Evolutionary conservation across 2,888 invertebrate genomes (phyloP).

Genomic region (Sinohyriopsis cumingii): DNA sequence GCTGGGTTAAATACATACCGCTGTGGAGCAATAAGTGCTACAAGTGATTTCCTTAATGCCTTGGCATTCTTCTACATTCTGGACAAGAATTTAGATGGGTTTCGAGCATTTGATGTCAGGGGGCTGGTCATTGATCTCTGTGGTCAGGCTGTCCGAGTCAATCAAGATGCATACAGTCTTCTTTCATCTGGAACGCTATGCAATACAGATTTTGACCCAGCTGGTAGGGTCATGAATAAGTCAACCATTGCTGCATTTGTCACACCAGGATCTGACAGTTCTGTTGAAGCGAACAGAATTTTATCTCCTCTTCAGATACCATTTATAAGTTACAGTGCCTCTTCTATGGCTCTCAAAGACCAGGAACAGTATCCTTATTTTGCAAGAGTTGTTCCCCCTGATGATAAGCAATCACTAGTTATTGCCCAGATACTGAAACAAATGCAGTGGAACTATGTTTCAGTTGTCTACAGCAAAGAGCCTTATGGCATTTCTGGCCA

Average conservation of each 20-base stretch:
- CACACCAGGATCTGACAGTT: slow-evolving; percentile 53
- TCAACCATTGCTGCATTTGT: slow-evolving; percentile 63
- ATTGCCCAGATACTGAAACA: slow-evolving; percentile 65
- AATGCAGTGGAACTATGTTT: slow-evolving; percentile 70
- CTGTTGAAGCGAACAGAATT: slow-evolving; percentile 70
- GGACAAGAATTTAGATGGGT: slow-evolving; percentile 17
- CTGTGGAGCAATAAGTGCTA: slow-evolving; percentile 55
- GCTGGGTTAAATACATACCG: slow-evolving; percentile 44
- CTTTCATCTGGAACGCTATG: slow-evolving; percentile 65
- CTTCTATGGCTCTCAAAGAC: slow-evolving; percentile 45
- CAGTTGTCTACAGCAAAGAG: slow-evolving; percentile 58
- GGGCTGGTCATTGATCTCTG: slow-evolving; percentile 63
- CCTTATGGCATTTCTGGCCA: slow-evolving; percentile 37
- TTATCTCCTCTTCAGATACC: slow-evolving; percentile 75
- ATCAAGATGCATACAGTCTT: slow-evolving; percentile 64
- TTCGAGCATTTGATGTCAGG: slow-evolving; percentile 31
- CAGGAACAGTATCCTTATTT: slow-evolving; percentile 50
- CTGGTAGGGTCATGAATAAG: slow-evolving; percentile 35
- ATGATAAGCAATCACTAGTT: slow-evolving; percentile 50
- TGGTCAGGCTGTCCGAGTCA: slow-evolving; percentile 51
- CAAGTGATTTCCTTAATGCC: slow-evolving; percentile 60
- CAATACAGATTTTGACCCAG: slow-evolving; percentile 45
- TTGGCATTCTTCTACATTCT: slow-evolving; percentile 68
- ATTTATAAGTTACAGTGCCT: slow-evolving; percentile 68
- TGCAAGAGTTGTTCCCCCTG: slow-evolving; percentile 59